These are phyloP conservation scores for Coecobrya sp. DNA, from an alignment of 2,888 invertebrate genomes.

Conservation along the genomic window DNA sequence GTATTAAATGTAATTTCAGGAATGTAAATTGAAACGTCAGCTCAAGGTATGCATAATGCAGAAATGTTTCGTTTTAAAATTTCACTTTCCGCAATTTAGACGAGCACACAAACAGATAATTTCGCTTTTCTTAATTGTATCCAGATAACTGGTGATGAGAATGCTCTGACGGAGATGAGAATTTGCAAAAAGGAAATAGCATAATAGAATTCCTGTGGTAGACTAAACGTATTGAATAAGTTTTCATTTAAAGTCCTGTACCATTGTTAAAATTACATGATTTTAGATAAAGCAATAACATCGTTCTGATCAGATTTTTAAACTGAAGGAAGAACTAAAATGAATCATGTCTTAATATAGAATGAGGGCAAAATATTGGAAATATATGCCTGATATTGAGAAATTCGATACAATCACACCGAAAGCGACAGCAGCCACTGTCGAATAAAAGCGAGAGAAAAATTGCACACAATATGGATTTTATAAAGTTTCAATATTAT, in stretches of 20 bases:
- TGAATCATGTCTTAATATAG: too few relatives aligned
- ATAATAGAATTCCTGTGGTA: too few relatives aligned
- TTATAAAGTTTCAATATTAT: constrained; percentile 84
- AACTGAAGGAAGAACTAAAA: too few relatives aligned
- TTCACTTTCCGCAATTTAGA: background rate
- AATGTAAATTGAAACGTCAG: background rate
- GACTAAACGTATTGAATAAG: too few relatives aligned
- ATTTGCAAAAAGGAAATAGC: too few relatives aligned
- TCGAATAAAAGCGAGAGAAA: background rate
- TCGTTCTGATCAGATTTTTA: too few relatives aligned
- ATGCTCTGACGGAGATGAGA: too few relatives aligned
- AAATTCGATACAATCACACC: background rate
- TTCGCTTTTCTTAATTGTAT: background rate
- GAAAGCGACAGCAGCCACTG: background rate
- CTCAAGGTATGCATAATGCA: background rate
- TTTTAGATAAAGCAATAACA: too few relatives aligned
- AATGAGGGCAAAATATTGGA: too few relatives aligned
- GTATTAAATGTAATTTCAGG: background rate
- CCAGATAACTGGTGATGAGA: background rate
- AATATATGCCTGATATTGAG: too few relatives aligned
- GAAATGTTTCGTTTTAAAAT: constrained; percentile 3
- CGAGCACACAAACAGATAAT: constrained; percentile 11
- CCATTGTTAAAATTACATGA: too few relatives aligned
- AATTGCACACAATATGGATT: constrained; percentile 82
- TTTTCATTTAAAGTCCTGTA: too few relatives aligned